Conservation (phyloP, 2,888 invertebrate species). For the Bombylius major region DNA sequence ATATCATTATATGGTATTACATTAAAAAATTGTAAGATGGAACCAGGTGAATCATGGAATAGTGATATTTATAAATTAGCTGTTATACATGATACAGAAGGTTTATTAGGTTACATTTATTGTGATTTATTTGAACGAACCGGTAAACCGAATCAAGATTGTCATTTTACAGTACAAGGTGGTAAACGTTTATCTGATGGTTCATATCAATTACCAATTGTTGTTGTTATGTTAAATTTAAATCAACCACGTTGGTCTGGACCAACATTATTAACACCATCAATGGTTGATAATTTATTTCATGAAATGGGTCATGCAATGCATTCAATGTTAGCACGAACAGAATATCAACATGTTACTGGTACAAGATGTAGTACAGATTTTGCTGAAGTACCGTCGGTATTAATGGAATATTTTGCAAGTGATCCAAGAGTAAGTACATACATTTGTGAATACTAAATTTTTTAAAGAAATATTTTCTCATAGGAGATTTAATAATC, state of each 20-base stretch:
- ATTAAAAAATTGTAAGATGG: constrained; percentile 56
- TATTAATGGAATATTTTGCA: constrained; percentile 96
- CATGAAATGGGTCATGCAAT: constrained; percentile 99
- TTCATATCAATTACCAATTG: constrained; percentile 79
- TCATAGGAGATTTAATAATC: background rate
- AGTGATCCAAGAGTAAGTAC: constrained; percentile 59
- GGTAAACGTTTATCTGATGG: constrained; percentile 69
- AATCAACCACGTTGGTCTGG: constrained; percentile 60
- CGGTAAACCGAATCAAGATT: constrained; percentile 94
- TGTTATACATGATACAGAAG: constrained; percentile 71
- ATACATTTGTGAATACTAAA: too few species aligned
- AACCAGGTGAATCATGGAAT: constrained; percentile 76
- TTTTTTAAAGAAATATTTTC: background rate
- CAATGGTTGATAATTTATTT: constrained; percentile 89
- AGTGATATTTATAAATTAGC: constrained; percentile 82
- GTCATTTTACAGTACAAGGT: constrained; percentile 96
- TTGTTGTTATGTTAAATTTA: constrained; percentile 84
- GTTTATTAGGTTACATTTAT: constrained; percentile 84
- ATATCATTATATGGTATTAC: constrained; percentile 70
- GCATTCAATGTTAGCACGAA: constrained; percentile 96
- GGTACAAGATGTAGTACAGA: constrained; percentile 96
- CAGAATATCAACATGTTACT: constrained; percentile 91
- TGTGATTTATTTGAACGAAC: constrained; percentile 89
- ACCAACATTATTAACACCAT: constrained; percentile 68
- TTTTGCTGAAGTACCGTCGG: constrained; percentile 98